phyloP scores from a whole-genome alignment of 2,113 vertebrate species.

The Chinchilla lanigera region DNA sequence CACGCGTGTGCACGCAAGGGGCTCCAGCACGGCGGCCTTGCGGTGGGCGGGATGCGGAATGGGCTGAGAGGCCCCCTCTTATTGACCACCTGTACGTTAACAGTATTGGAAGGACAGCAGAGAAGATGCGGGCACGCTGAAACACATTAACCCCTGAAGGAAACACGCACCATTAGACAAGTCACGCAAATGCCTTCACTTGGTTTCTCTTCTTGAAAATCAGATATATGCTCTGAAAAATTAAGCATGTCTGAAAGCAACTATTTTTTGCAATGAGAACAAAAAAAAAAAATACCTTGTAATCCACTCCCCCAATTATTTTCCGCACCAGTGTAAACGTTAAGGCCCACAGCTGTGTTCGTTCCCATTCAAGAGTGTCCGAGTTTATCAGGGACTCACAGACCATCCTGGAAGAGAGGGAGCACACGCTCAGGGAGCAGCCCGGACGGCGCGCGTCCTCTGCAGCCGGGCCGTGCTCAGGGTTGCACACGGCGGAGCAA shows the following conservation, averaged over 20 bases:
- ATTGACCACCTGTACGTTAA: neutral
- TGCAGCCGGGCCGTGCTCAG: neutral
- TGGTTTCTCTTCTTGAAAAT: conserved; percentile 21
- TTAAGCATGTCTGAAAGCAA: conserved; percentile 8
- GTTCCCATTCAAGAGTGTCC: conserved; percentile 96
- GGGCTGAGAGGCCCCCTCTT: neutral
- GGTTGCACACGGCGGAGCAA: neutral
- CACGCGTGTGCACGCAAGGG: too few species aligned
- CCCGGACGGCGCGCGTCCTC: neutral
- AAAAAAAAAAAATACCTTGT: conserved; percentile 97
- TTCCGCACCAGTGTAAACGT: conserved; percentile 97
- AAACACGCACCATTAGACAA: neutral
- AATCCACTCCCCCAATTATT: conserved; percentile 99
- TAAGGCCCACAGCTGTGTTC: conserved; percentile 97
- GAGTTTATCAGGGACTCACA: conserved; percentile 96
- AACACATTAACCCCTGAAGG: neutral
- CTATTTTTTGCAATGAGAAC: conserved; percentile 21
- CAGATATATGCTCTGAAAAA: neutral
- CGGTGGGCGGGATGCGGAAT: neutral
- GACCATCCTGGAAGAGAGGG: conserved; percentile 91
- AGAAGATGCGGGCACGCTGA: neutral
- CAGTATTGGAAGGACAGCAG: neutral
- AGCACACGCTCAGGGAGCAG: neutral
- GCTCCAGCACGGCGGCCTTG: neutral
- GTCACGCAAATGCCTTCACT: neutral